Conservation (phyloP, 2,888 invertebrate species). For the Acanthacorydalis orientalis region DNA sequence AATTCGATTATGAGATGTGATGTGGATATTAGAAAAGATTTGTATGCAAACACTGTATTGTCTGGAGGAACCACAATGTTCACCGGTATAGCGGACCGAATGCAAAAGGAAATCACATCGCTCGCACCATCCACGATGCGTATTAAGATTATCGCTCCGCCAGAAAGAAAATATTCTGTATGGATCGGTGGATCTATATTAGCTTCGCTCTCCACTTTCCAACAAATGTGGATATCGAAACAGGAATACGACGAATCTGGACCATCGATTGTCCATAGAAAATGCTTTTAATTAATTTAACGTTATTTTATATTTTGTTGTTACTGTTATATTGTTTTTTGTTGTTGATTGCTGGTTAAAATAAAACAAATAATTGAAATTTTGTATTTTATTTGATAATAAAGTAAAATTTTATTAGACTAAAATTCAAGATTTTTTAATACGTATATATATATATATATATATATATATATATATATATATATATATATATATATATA, state of each 20-base stretch:
- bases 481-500: no score
- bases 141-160: slow-evolving; percentile 74
- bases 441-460: background rate
- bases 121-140: slow-evolving; percentile 48
- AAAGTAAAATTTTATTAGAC: background rate
- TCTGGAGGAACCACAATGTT: slow-evolving; percentile 93
- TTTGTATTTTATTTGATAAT: background rate
- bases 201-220: slow-evolving; percentile 70
- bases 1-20: slow-evolving; percentile 97
- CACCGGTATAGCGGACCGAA: slow-evolving; percentile 54
- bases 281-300: slow-evolving; percentile 71
- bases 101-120: slow-evolving; percentile 31
- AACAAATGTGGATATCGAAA: slow-evolving; percentile 80
- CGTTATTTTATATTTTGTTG: background rate
- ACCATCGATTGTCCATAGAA: slow-evolving; percentile 84
- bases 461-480: no score
- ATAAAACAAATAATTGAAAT: background rate
- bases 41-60: slow-evolving; percentile 88
- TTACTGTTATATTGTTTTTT: background rate
- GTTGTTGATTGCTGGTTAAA: background rate
- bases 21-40: slow-evolving; percentile 89
- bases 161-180: slow-evolving; percentile 76
- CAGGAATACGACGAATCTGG: slow-evolving; percentile 34
- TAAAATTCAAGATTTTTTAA: background rate
- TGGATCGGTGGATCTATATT: slow-evolving; percentile 77